These are phyloP conservation scores for Heliconius charithonia DNA, from an alignment of 2,888 invertebrate species.

Conservation along the genomic window DNA sequence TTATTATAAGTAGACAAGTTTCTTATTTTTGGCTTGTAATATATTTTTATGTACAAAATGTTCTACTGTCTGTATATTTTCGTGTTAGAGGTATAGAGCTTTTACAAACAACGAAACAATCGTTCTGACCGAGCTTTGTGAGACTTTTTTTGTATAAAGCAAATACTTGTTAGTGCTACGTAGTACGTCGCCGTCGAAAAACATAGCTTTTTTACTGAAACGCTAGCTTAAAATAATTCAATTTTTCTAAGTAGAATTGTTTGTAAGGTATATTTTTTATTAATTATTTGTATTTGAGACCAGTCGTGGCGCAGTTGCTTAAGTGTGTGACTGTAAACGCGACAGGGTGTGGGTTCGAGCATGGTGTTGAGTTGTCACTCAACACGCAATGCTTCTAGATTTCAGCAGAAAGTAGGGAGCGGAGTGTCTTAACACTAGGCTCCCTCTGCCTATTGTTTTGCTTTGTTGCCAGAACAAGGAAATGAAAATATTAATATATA, in stretches of 20 bases:
- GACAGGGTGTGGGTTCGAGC: not conserved
- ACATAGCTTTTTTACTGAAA: constrained; percentile 17
- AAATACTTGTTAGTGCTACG: constrained; percentile 21
- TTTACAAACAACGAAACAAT: constrained; percentile 12
- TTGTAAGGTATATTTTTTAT: not conserved
- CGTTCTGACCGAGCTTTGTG: constrained; percentile 20
- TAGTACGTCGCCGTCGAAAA: constrained; percentile 1
- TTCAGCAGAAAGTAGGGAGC: not conserved
- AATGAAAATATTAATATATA: too few species aligned
- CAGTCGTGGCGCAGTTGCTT: not conserved
- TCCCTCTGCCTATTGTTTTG: not conserved
- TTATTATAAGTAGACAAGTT: too few species aligned
- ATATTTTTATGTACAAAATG: not conserved
- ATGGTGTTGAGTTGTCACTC: not conserved
- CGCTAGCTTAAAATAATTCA: not conserved
- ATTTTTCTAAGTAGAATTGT: not conserved
- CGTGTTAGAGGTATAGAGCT: constrained; percentile 11
- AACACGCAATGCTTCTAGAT: not conserved
- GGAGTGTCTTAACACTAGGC: not conserved
- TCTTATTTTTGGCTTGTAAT: not conserved
- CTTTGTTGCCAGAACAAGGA: too few species aligned
- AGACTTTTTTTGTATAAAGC: constrained; percentile 6
- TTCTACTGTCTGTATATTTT: not conserved
- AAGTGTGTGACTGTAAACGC: not conserved
- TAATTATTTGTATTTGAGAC: not conserved